Percentiles rank a stretch among this genome's conserved stretches.
These are phyloP conservation scores for Platycheirus rosarum DNA, from an alignment of 2,888 invertebrate species.

Conservation along the genomic window DNA sequence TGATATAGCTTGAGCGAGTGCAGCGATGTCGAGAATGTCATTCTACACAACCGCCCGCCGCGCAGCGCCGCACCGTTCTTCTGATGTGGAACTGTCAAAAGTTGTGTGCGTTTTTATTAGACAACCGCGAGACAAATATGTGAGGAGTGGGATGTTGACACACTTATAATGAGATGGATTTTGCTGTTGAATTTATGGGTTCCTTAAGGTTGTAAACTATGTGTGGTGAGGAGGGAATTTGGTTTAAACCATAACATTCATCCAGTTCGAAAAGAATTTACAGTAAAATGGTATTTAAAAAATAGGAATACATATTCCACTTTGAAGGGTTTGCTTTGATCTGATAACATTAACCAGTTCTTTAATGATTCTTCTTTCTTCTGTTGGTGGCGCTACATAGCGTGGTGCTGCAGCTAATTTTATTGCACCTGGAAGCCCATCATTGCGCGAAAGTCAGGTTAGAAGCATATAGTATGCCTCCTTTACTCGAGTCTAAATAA, in stretches of 20 bases:
- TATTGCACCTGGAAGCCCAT: too few relatives aligned
- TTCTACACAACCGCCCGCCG: too few relatives aligned
- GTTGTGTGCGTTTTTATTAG: constrained; percentile 51
- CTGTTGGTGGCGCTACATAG: too few relatives aligned
- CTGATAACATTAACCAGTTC: too few relatives aligned
- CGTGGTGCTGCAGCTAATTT: too few relatives aligned
- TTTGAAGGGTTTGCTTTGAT: too few relatives aligned
- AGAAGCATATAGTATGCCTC: too few relatives aligned
- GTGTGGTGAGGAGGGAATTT: constrained; percentile 2
- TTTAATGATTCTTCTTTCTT: too few relatives aligned
- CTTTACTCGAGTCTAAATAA: too few relatives aligned
- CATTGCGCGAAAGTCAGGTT: too few relatives aligned
- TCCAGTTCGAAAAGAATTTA: not conserved
- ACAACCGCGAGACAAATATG: constrained; percentile 65
- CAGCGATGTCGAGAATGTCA: constrained; percentile 41
- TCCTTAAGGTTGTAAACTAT: constrained; percentile 17
- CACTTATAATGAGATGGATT: constrained; percentile 54
- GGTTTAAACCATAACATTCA: not conserved
- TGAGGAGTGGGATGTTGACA: constrained; percentile 63
- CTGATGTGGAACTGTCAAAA: constrained; percentile 40
- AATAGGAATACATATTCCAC: too few relatives aligned
- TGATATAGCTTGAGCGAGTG: constrained; percentile 29
- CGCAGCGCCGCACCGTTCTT: too few relatives aligned
- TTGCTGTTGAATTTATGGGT: constrained; percentile 39
- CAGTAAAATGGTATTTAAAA: not conserved